Base-by-base conservation (phyloP, 2,888 invertebrate genomes). In the Incurvaria masculella region DNA sequence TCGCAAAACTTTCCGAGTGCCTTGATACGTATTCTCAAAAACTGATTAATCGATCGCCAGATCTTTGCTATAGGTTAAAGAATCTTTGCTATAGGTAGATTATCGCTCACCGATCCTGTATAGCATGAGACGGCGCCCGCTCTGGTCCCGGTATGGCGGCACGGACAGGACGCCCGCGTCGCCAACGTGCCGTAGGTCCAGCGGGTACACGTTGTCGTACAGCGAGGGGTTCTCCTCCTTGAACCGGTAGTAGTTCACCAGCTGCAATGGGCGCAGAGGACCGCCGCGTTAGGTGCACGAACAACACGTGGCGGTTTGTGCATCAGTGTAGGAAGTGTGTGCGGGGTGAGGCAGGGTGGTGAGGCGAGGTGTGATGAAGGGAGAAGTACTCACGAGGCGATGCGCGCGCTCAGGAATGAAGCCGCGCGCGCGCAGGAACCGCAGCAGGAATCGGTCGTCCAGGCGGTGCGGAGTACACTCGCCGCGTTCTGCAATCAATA, bases 171-270 rank as follows among this genome's bases (percentile, higher is more conserved):
- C 75, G 52, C 85, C 80, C 8, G 85, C 80, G 17, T 88, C 86
- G 0, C 88, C 89, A 8, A 91, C 79, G 49, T 69, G 72, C 23
- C 78, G 71, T 54, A 91, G 66, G 42, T 86, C 80, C 47, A 84
- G 55, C 0, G 89, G 87, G 51, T 82, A 82, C 0, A 91, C 81
- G 52, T 85, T 82, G 50, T 85, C 81, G 55, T 86, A 86, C 50
- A 86, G 76, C 42, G 83, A 80, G 2, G 86, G 84, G 60, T 91
- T 86, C 16, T 84, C 81, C 59, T 88, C 86, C 58, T 86, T 87
- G 63, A 91, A 91, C 53, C 82, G 80, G 60, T 82, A 87, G 64
- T 91, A 91, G 60, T 87, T 88, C 45, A 84, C 85, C 56, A 91
- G 68, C 88, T 89, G 69, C 55, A 82, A 72, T 44, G 49, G n/a